Percentiles rank a stretch among this genome's conserved stretches.
phyloP scores from a whole-genome alignment of 2,888 invertebrate genomes.

The Apoda limacodes region DNA sequence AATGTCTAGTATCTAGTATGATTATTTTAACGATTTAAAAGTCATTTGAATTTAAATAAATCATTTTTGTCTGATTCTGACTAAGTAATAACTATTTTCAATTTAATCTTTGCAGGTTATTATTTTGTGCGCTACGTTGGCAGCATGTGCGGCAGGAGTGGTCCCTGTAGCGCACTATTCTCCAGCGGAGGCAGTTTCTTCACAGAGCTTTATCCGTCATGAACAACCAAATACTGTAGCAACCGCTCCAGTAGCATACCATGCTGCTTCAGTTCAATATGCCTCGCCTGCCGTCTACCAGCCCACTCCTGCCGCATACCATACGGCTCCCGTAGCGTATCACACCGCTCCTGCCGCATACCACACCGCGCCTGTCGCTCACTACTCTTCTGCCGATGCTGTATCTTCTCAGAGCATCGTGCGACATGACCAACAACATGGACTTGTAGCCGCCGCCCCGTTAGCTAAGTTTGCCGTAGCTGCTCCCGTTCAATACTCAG shows the following conservation, averaged over 20 bases:
- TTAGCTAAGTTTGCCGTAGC: slow-evolving; percentile 26
- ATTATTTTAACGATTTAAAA: no score
- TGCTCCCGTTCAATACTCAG: slow-evolving; percentile 26
- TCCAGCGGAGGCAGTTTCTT: slow-evolving; percentile 30
- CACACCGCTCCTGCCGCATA: slow-evolving; percentile 13
- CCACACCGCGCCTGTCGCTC: slow-evolving; percentile 4
- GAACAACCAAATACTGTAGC: slow-evolving; percentile 22
- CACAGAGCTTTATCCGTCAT: slow-evolving; percentile 43
- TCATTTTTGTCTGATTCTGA: no score
- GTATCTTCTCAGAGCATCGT: slow-evolving; percentile 48
- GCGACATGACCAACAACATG: slow-evolving; percentile 41
- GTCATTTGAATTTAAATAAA: no score
- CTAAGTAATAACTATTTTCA: no score
- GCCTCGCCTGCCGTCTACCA: slow-evolving; percentile 26
- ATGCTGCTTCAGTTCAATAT: no score
- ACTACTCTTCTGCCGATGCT: slow-evolving; percentile 32
- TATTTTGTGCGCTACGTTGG: slow-evolving; percentile 24
- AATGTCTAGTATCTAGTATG: no score
- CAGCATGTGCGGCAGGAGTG: slow-evolving; percentile 22
- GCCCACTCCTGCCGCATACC: slow-evolving; percentile 17
- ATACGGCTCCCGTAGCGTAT: slow-evolving; percentile 22
- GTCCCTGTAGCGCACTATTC: slow-evolving; percentile 22
- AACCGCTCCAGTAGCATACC: slow-evolving; percentile 8
- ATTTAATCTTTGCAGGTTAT: slow-evolving; percentile 16
- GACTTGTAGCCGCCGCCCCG: slow-evolving; percentile 22